A percentile compares a stretch with the other conserved stretches of the same genome.
Conservation (phyloP, 2,797 vertebrate species). For the Acridotheres tristis region DNA sequence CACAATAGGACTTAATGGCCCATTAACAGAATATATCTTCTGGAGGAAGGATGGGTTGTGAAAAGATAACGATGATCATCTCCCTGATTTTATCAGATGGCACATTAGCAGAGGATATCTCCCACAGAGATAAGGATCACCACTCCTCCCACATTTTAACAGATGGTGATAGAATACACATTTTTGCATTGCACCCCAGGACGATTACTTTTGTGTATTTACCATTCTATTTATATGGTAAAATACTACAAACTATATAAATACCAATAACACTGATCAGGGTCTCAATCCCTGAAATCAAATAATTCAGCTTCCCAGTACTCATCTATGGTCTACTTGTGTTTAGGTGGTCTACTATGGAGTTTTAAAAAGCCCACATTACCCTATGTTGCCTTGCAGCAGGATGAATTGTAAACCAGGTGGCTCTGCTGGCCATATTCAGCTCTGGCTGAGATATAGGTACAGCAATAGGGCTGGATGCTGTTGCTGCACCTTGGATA, state of each 20-base stretch:
- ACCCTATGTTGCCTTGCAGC: background rate
- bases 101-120: too few species aligned
- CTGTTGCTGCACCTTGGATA: background rate
- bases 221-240: background rate
- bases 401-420: background rate
- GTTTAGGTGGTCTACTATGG: background rate
- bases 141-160: too few species aligned
- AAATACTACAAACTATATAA: background rate
- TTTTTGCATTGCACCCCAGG: too few species aligned
- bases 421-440: background rate
- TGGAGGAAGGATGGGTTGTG: too few species aligned
- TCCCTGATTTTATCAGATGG: too few species aligned
- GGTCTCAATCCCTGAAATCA: background rate
- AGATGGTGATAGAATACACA: too few species aligned
- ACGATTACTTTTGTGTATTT: background rate
- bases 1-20: too few species aligned
- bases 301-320: background rate
- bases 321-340: background rate
- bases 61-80: too few species aligned
- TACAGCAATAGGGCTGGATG: background rate
- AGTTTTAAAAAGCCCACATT: background rate
- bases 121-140: too few species aligned
- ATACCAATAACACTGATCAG: background rate
- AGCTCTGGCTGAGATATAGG: background rate
- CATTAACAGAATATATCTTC: too few species aligned